Percentiles rank a stretch among this genome's conserved stretches.
These are phyloP conservation scores for Percina caprodes DNA, from an alignment of 2,113 vertebrate genomes.

Conservation along the genomic window DNA sequence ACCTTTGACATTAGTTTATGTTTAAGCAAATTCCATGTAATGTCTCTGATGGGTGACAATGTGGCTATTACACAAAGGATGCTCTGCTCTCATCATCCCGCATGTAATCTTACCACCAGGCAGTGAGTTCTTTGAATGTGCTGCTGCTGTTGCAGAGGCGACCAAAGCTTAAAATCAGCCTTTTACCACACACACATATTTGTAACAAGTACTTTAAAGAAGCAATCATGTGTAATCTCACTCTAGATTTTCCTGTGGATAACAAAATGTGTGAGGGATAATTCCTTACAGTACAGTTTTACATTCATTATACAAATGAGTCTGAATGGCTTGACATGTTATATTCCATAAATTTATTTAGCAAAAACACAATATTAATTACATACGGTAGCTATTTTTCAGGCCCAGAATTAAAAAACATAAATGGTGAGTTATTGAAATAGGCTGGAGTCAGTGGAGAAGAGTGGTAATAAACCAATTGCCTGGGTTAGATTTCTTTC, in stretches of 20 bases:
- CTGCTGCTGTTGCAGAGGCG: slow-evolving; percentile 23
- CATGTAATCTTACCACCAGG: not conserved
- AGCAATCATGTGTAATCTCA: slow-evolving; percentile 6
- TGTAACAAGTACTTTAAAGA: slow-evolving; percentile 60
- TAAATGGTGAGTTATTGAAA: not conserved
- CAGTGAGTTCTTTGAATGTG: not conserved
- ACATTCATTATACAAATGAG: slow-evolving; percentile 17
- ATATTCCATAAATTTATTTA: slow-evolving; percentile 19
- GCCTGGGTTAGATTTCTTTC: not conserved
- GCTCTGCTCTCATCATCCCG: not conserved
- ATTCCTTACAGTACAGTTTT: slow-evolving; percentile 8
- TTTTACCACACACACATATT: slow-evolving; percentile 45
- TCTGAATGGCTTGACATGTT: slow-evolving; percentile 1
- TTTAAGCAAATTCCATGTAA: not conserved
- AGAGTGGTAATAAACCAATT: not conserved
- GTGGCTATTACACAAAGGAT: not conserved
- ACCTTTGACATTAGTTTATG: not conserved
- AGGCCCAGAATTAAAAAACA: slow-evolving; percentile 1
- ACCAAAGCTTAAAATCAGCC: slow-evolving; percentile 54
- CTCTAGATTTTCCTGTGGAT: slow-evolving; percentile 3
- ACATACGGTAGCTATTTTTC: slow-evolving; percentile 11
- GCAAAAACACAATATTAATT: slow-evolving; percentile 23
- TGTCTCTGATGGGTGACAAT: not conserved
- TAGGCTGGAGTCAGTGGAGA: slow-evolving; percentile 1
- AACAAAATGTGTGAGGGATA: slow-evolving; percentile 3